phyloP scores from a whole-genome alignment of 2,888 invertebrate species.

The Sympetrum striolatum region DNA sequence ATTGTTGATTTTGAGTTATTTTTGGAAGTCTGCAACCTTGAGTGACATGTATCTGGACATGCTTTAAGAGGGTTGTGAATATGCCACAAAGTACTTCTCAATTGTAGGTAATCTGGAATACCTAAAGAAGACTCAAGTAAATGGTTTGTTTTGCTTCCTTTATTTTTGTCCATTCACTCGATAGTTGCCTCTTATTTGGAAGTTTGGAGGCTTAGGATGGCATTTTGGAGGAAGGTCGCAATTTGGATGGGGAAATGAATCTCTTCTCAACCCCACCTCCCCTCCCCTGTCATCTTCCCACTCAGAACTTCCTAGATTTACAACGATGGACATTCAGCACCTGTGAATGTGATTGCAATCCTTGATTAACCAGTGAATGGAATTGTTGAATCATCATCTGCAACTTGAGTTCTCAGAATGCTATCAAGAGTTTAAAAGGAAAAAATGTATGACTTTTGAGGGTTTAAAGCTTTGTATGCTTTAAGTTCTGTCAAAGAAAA shows the following conservation, averaged over 20 bases:
- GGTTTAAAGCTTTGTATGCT: constrained; percentile 30
- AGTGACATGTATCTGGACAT: too few species aligned
- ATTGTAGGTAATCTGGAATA: neutral
- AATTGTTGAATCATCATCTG: neutral
- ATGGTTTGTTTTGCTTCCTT: neutral
- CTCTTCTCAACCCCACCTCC: neutral
- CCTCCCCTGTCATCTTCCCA: neutral
- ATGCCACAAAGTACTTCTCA: too few species aligned
- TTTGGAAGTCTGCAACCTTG: too few species aligned
- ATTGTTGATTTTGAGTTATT: too few species aligned
- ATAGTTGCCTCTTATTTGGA: neutral
- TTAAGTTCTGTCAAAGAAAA: constrained; percentile 4
- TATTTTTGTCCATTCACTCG: neutral
- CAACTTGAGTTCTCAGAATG: neutral
- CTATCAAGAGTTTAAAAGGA: neutral
- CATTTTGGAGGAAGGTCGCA: neutral
- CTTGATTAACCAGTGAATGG: neutral
- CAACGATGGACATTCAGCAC: neutral
- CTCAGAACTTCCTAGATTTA: neutral
- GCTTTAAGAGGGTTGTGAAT: too few species aligned
- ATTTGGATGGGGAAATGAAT: neutral
- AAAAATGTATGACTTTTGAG: constrained; percentile 7
- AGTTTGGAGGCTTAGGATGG: neutral
- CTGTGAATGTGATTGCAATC: neutral
- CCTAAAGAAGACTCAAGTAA: neutral